Evolutionary conservation across 2,888 invertebrate species (phyloP), one percentile per base, ranked within the genome.

Genomic region (Amphipyra tragopoginis): DNA sequence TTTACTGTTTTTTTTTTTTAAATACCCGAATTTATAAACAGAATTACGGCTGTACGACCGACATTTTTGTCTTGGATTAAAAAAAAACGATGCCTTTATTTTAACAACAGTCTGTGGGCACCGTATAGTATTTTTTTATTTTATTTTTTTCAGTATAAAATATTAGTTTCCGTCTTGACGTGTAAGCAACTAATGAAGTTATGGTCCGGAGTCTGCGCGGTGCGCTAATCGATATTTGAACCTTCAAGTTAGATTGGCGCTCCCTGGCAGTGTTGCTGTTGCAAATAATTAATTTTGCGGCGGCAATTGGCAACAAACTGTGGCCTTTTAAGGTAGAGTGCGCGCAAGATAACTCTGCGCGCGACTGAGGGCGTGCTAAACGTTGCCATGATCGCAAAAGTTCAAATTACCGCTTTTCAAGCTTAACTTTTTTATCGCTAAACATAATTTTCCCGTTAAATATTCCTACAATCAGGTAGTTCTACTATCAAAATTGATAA

Each of bases 141-240:
- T n/a, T 14, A 34, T 40, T 39, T 50, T 55, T 57, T 65, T 51
- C 39, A 36, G 64, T 76, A 65, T 50, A 76, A 79, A 79, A 54
- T 53, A 0, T 29, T 43, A 13, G 39, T 40, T 61, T 47, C 49
- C 45, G 40, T 33, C 44, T 47, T 9, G 43, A 50, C 45, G 44
- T 39, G 13, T 38, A 44, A 40, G 33, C 13, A 33, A 51, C 58
- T 52, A 60, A 61, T 54, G 40, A 40, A 54, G 34, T 47, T 63
- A 45, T 52, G 48, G 11, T 40, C 34, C 11, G 6, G 78, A 65
- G 68, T 62, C 66, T 80, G 78, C 78, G 78, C 78, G 43, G 14
- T 60, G 14, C n/a, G 14, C 6, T 40, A 75, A 80, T 78, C 78
- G 65, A 78, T 78, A 72, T 47, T 44, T 48, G 55, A 60, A 42